phyloP scores from a whole-genome alignment of 2,797 vertebrate genomes.

The Ispidina picta region DNA sequence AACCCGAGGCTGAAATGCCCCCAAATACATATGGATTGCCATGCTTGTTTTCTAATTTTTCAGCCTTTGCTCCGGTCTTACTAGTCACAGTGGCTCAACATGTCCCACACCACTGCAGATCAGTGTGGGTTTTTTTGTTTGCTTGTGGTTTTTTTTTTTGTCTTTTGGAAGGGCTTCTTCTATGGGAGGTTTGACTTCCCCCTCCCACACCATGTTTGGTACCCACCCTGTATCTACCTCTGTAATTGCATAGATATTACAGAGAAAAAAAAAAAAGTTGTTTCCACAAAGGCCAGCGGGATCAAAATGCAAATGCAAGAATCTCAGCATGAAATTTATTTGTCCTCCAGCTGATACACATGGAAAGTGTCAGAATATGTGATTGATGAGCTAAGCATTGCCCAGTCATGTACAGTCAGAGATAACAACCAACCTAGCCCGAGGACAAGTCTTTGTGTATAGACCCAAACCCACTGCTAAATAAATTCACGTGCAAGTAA shows the following conservation, averaged over 20 bases:
- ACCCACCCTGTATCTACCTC: neutral
- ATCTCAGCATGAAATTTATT: slow-evolving; percentile 3
- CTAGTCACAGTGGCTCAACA: neutral
- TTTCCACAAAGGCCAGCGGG: neutral
- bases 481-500: neutral
- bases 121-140: no score
- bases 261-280: neutral
- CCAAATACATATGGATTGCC: no score
- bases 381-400: neutral
- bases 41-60: neutral
- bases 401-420: neutral
- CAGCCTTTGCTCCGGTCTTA: neutral
- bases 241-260: neutral
- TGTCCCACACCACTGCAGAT: neutral
- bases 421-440: neutral
- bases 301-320: neutral
- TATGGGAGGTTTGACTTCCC: neutral
- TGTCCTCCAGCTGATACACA: neutral
- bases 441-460: neutral
- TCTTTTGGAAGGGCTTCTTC: neutral
- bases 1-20: neutral
- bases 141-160: neutral
- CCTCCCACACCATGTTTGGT: accelerated
- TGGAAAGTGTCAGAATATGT: neutral
- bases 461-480: neutral